Evolutionary conservation across 1,140 invertebrate genomes (phyloP).

Genomic region (Brachionus sp.): DNA sequence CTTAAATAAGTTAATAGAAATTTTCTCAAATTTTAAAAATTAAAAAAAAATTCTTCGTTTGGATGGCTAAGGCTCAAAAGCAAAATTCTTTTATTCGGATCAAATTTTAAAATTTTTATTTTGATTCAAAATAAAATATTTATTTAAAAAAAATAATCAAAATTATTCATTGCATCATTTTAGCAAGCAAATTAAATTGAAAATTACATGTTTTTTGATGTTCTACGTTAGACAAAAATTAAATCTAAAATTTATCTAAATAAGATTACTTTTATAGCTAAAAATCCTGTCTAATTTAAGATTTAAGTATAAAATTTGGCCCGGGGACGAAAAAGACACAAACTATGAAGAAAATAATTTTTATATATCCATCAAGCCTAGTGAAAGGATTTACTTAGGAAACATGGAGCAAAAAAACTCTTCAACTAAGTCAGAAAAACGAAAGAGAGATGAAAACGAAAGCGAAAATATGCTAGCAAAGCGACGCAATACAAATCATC

Average conservation of each 20-base stretch:
- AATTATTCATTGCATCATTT: no score
- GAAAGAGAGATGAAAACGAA: neutral
- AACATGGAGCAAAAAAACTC: neutral
- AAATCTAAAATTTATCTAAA: neutral
- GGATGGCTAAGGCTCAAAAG: no score
- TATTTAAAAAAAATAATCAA: neutral
- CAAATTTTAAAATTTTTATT: neutral
- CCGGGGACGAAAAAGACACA: constrained; percentile 17
- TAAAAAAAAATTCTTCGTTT: no score
- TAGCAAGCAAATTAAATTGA: no score
- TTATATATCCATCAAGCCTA: neutral
- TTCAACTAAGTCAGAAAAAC: neutral
- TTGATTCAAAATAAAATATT: neutral
- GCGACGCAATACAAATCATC: neutral
- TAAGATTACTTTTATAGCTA: neutral
- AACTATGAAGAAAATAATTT: neutral
- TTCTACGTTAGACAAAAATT: no score
- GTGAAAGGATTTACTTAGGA: neutral
- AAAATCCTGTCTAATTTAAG: neutral
- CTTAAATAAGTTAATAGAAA: neutral
- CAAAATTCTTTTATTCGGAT: neutral
- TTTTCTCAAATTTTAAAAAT: no score
- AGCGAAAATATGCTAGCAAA: neutral
- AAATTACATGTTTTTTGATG: no score
- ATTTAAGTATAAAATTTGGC: constrained; percentile 26